Evolutionary conservation across 2,888 invertebrate genomes (phyloP).

Genomic region (Pterostichus madidus): DNA sequence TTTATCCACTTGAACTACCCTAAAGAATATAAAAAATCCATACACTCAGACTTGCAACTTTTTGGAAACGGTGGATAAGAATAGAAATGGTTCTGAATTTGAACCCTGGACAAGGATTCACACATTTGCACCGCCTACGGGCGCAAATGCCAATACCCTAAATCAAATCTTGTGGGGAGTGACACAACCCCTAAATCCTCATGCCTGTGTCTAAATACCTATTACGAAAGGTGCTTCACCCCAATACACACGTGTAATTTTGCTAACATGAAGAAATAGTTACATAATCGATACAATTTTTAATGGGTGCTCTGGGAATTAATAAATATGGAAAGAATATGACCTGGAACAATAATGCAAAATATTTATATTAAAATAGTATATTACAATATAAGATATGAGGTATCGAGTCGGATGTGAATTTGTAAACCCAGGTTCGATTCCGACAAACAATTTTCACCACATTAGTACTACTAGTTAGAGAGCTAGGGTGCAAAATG

Average conservation of each 20-base stretch:
- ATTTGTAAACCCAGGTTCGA: no score
- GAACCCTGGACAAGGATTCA: not conserved
- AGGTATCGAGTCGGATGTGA: no score
- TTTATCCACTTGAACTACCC: constrained; percentile 12
- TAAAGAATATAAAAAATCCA: not conserved
- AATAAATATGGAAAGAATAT: no score
- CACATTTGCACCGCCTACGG: constrained; percentile 1
- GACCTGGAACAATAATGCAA: no score
- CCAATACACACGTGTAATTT: constrained; percentile 19
- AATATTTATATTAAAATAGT: no score
- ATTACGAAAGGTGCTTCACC: constrained; percentile 39
- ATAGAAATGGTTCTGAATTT: not conserved
- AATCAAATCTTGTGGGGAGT: constrained; percentile 56
- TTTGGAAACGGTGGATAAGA: not conserved
- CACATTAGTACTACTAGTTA: no score
- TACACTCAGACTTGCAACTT: not conserved
- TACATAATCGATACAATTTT: no score
- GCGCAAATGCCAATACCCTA: constrained; percentile 37
- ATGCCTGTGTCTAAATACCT: constrained; percentile 34
- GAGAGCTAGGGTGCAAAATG: no score
- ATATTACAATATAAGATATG: no score
- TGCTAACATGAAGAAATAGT: not conserved
- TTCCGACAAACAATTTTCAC: no score
- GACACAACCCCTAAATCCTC: constrained; percentile 45
- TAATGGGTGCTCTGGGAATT: no score